phyloP scores from a whole-genome alignment of 2,888 invertebrate species.

The Scotopteryx bipunctaria region DNA sequence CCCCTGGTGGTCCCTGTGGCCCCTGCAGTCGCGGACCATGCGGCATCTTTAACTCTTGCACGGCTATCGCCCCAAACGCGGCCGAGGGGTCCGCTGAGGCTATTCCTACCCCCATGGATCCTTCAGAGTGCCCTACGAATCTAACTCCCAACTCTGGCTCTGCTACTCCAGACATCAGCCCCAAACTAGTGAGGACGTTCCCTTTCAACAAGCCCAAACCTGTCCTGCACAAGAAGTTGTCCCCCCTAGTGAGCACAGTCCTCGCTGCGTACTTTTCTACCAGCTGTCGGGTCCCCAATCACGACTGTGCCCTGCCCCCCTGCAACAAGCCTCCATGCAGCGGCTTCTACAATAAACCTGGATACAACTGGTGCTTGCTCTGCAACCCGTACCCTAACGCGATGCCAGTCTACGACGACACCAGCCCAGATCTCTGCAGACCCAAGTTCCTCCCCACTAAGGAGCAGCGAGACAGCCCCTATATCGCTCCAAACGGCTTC shows the following conservation, averaged over 20 bases:
- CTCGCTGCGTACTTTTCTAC: slow-evolving; percentile 40
- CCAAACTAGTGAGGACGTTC: slow-evolving; percentile 22
- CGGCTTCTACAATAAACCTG: slow-evolving; percentile 1
- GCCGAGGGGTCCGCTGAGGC: not conserved
- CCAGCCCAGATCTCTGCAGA: not conserved
- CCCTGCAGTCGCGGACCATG: not conserved
- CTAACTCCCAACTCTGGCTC: not conserved
- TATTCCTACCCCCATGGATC: not conserved
- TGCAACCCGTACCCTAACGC: not conserved
- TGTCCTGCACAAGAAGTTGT: slow-evolving; percentile 6
- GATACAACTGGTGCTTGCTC: slow-evolving; percentile 1
- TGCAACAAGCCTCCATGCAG: not conserved
- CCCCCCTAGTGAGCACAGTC: slow-evolving; percentile 19
- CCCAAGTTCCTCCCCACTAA: not conserved
- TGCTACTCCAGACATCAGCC: slow-evolving; percentile 17
- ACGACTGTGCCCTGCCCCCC: not conserved
- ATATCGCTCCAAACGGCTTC: not conserved
- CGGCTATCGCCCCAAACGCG: not conserved
- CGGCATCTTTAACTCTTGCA: slow-evolving; percentile 9
- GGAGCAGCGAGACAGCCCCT: not conserved
- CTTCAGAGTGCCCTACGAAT: not conserved
- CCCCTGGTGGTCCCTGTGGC: slow-evolving; percentile 14
- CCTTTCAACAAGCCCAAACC: slow-evolving; percentile 22
- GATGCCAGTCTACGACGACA: not conserved
- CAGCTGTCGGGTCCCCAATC: not conserved